Conservation (phyloP, 2,797 vertebrate species). For the Enteromius viviparus region DNA sequence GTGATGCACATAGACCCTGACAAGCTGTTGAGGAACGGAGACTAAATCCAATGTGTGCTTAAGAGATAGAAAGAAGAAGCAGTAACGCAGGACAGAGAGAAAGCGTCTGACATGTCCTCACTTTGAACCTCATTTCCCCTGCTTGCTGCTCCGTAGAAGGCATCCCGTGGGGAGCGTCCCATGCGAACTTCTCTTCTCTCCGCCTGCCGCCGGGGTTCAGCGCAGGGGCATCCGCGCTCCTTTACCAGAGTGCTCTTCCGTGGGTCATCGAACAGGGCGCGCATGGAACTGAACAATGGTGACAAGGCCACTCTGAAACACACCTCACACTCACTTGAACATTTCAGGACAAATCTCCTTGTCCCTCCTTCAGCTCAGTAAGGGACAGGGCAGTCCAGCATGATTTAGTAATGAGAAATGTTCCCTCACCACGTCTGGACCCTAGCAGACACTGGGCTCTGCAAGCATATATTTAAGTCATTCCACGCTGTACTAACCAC, state of each 20-base stretch:
- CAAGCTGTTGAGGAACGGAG: constrained; percentile 45
- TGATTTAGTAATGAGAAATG: constrained; percentile 61
- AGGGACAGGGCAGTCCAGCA: constrained; percentile 39
- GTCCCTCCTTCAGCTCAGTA: constrained; percentile 34
- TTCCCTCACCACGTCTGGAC: constrained; percentile 15
- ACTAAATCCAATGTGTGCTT: constrained; percentile 36
- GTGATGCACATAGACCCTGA: constrained; percentile 36
- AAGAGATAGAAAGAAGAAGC: constrained; percentile 10
- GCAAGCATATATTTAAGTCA: constrained; percentile 37
- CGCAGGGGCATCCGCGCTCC: constrained; percentile 67
- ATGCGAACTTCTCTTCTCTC: constrained; percentile 26
- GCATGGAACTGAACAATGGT: constrained; percentile 42
- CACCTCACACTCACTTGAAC: constrained; percentile 51
- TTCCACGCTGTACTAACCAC: constrained; percentile 29
- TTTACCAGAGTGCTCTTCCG: constrained; percentile 54
- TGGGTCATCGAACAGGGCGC: constrained; percentile 62
- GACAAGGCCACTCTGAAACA: constrained; percentile 50
- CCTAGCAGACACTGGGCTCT: constrained; percentile 19
- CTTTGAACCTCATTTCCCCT: constrained; percentile 58
- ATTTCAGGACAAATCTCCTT: constrained; percentile 56
- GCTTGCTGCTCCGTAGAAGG: constrained; percentile 52
- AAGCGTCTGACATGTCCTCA: constrained; percentile 60
- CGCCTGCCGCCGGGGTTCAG: constrained; percentile 65
- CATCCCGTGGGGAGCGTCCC: constrained; percentile 41
- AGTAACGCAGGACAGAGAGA: constrained; percentile 17